phyloP scores from a whole-genome alignment of 1,140 invertebrate genomes.

The Monochamus saltuarius region DNA sequence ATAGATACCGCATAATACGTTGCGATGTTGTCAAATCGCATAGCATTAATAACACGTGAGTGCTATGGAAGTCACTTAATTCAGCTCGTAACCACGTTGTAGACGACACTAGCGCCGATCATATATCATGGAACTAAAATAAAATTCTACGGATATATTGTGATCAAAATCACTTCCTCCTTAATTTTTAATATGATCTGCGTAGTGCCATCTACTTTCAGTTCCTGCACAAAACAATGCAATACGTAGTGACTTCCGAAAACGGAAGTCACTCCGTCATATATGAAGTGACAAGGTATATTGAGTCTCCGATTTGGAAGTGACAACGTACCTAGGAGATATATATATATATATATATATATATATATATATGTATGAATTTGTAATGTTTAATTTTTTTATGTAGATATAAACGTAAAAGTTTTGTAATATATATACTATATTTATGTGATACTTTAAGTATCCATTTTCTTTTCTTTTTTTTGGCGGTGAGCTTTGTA shows the following conservation, averaged over 20 bases:
- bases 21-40: too few relatives aligned
- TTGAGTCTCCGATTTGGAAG: slow-evolving; percentile 6
- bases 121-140: slow-evolving; percentile 3
- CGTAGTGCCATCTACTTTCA: neutral
- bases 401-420: too few relatives aligned
- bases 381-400: too few relatives aligned
- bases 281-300: slow-evolving; percentile 4
- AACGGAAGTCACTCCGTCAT: slow-evolving; percentile 3
- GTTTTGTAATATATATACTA: too few relatives aligned
- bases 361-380: too few relatives aligned
- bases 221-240: neutral
- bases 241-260: slow-evolving; percentile 7
- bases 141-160: neutral
- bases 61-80: neutral
- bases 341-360: too few relatives aligned
- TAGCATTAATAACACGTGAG: neutral
- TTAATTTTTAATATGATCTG: neutral
- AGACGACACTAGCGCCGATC: slow-evolving; percentile 6
- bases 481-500: too few relatives aligned
- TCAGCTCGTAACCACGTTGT: neutral
- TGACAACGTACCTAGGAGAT: neutral
- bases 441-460: too few relatives aligned
- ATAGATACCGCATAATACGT: too few relatives aligned
- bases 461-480: too few relatives aligned
- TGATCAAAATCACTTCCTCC: slow-evolving; percentile 3